Percentiles rank a stretch among this genome's conserved stretches.
These are phyloP conservation scores for Hylomyscus alleni DNA, from an alignment of 2,797 vertebrate species.

Conservation along the genomic window DNA sequence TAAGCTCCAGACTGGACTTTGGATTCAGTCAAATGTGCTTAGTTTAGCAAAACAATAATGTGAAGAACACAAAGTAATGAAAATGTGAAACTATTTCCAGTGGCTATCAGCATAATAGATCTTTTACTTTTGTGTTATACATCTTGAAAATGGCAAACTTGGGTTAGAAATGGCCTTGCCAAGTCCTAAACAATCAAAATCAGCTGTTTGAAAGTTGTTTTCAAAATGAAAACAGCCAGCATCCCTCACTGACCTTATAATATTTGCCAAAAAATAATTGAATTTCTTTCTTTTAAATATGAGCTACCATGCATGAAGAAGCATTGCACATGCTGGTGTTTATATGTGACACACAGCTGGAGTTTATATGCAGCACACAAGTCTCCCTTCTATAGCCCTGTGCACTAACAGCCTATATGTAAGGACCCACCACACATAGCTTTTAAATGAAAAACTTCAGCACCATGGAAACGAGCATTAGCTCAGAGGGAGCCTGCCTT, in stretches of 20 bases:
- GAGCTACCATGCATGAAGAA: not conserved
- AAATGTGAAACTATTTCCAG: not conserved
- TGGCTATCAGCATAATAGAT: not conserved
- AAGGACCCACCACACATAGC: not conserved
- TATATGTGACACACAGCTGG: no score
- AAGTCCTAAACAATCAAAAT: not conserved
- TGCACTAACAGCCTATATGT: not conserved
- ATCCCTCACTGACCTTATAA: not conserved
- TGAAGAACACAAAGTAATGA: not conserved
- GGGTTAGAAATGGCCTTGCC: not conserved
- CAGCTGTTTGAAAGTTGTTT: slow-evolving; percentile 2
- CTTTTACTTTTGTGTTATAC: not conserved
- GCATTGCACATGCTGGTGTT: not conserved
- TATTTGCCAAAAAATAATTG: not conserved
- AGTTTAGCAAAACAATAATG: not conserved
- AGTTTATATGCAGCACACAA: not conserved
- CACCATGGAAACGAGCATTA: slow-evolving; percentile 62
- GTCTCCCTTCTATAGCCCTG: not conserved
- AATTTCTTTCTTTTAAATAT: not conserved
- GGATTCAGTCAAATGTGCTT: not conserved
- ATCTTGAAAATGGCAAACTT: not conserved
- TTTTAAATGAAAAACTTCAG: slow-evolving; percentile 45
- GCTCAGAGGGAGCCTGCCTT: slow-evolving; percentile 44
- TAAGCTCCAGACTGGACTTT: not conserved
- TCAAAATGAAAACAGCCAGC: not conserved